A percentile compares a stretch with the other conserved stretches of the same genome.
These are phyloP conservation scores for Tanytarsus gracilentus DNA, from an alignment of 2,888 invertebrate genomes.

Conservation along the genomic window DNA sequence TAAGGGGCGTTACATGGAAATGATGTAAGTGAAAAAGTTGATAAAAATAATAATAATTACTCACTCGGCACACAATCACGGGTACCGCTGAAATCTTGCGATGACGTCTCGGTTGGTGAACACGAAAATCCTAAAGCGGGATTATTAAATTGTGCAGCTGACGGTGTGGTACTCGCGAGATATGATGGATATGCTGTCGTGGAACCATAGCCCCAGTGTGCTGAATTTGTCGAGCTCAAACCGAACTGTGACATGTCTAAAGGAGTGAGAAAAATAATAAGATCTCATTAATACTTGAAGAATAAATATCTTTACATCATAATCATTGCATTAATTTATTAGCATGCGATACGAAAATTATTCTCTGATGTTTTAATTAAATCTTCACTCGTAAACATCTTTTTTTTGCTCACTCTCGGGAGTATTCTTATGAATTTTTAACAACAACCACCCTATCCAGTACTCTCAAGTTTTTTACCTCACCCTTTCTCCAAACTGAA, in stretches of 20 bases:
- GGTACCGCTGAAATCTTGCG: slow-evolving; percentile 51
- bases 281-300: background rate
- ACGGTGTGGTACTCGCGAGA: slow-evolving; percentile 65
- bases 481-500: too few relatives aligned
- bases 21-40: background rate
- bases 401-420: slow-evolving; percentile 9
- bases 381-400: slow-evolving; percentile 12
- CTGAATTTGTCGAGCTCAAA: slow-evolving; percentile 68
- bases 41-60: slow-evolving; percentile 30
- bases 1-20: slow-evolving; percentile 37
- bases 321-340: background rate
- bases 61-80: slow-evolving; percentile 47
- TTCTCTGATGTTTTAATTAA: slow-evolving; percentile 23
- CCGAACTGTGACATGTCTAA: slow-evolving; percentile 81
- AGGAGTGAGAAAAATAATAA: slow-evolving; percentile 31
- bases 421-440: slow-evolving; percentile 25
- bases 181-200: slow-evolving; percentile 82
- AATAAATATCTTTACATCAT: background rate
- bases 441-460: too few relatives aligned
- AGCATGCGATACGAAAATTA: background rate
- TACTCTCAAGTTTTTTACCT: too few relatives aligned
- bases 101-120: slow-evolving; percentile 51
- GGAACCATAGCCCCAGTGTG: slow-evolving; percentile 80
- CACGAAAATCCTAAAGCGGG: slow-evolving; percentile 65
- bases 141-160: slow-evolving; percentile 62